Evolutionary conservation across 92 coral and sea anemone genomes (phyloP).

Genomic region (Siderastrea siderea): DNA sequence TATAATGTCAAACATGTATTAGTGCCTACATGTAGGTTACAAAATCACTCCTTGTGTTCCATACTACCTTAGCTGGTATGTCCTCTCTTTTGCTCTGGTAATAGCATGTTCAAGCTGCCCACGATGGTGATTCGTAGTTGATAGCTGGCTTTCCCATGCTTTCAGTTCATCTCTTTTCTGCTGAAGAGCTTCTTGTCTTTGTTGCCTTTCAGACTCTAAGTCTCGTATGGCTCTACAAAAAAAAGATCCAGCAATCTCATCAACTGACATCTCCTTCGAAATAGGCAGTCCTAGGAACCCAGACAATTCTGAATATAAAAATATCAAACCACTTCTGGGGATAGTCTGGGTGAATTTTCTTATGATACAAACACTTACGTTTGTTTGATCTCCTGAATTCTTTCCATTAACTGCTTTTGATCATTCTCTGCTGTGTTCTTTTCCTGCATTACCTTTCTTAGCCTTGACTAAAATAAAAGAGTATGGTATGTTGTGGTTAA

Average conservation of each 20-base stretch:
- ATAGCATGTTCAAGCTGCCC: conserved; percentile 91
- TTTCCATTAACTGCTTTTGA: conserved; percentile 76
- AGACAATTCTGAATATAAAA: too few species aligned
- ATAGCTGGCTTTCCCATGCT: conserved; percentile 83
- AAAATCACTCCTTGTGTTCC: too few species aligned
- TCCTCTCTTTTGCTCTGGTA: conserved; percentile 69
- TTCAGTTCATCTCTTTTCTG: conserved; percentile 85
- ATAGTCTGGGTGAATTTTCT: not conserved
- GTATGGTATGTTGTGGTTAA: not conserved
- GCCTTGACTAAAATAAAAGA: conserved; percentile 58
- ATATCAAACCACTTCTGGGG: too few species aligned
- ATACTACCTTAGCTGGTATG: conserved; percentile 84
- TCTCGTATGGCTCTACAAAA: conserved; percentile 91
- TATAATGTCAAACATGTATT: too few species aligned
- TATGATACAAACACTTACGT: conserved; percentile 72
- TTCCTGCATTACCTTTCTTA: conserved; percentile 79
- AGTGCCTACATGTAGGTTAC: not conserved
- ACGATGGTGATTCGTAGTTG: conserved; percentile 88
- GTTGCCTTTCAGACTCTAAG: conserved; percentile 89
- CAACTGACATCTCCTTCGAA: too few species aligned
- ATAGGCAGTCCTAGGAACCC: too few species aligned
- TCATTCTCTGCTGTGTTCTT: conserved; percentile 78
- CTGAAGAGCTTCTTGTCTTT: conserved; percentile 80
- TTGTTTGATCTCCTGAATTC: conserved; percentile 88
- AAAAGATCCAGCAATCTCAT: too few species aligned